phyloP scores from a whole-genome alignment of 2,888 invertebrate species.

The Caenorhabditis becei region DNA sequence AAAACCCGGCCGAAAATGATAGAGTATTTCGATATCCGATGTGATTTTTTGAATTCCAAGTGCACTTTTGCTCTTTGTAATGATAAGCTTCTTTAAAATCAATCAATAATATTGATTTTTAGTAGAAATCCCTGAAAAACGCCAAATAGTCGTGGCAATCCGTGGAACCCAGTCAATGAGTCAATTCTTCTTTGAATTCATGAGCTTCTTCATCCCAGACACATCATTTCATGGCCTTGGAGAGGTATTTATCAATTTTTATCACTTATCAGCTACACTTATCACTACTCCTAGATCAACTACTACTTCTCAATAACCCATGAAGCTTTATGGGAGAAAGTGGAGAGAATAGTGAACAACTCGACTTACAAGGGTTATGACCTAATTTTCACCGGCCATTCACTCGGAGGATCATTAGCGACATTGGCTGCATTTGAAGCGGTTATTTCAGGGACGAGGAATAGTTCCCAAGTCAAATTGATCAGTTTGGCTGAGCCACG shows the following conservation, averaged over 20 bases:
- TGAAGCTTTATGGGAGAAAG: slow-evolving; percentile 14
- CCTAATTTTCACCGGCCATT: slow-evolving; percentile 55
- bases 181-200: slow-evolving; percentile 52
- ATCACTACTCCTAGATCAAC: slow-evolving; percentile 33
- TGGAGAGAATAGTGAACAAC: slow-evolving; percentile 11
- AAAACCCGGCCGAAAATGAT: slow-evolving; percentile 23
- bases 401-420: slow-evolving; percentile 47
- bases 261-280: background rate
- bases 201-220: slow-evolving; percentile 44
- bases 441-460: slow-evolving; percentile 10
- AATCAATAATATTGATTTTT: background rate
- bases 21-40: slow-evolving; percentile 18
- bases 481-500: slow-evolving; percentile 48
- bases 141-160: slow-evolving; percentile 26
- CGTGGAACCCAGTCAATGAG: slow-evolving; percentile 47
- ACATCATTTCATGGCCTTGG: slow-evolving; percentile 41
- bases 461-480: slow-evolving; percentile 38
- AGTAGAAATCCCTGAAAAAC: slow-evolving; percentile 23
- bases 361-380: slow-evolving; percentile 35
- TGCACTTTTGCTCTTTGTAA: slow-evolving; percentile 47
- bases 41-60: slow-evolving; percentile 44
- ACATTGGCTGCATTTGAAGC: slow-evolving; percentile 34
- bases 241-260: slow-evolving; percentile 15
- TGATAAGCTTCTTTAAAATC: background rate
- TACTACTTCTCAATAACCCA: slow-evolving; percentile 40